These are phyloP conservation scores for Schizopygopsis pylzovi DNA, from an alignment of 2,797 vertebrate genomes.

Conservation along the genomic window DNA sequence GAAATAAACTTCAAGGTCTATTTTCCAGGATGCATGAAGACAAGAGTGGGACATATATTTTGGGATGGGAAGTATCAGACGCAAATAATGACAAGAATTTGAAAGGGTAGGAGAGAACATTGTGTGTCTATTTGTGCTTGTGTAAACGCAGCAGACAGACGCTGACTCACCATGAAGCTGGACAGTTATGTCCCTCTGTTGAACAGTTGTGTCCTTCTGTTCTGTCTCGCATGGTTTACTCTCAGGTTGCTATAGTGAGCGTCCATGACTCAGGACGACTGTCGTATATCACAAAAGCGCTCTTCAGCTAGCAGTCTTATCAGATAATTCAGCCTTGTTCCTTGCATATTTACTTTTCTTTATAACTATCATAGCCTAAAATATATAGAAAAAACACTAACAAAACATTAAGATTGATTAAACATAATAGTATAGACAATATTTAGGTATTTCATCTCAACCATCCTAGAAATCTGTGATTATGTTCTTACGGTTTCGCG, in stretches of 20 bases:
- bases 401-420: background rate
- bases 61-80: background rate
- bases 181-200: conserved; percentile 35
- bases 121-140: background rate
- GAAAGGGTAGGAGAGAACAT: background rate
- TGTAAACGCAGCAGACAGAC: conserved; percentile 2
- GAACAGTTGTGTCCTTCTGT: conserved; percentile 41
- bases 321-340: background rate
- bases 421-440: background rate
- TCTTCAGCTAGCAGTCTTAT: background rate
- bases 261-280: conserved; percentile 16
- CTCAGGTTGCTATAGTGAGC: conserved; percentile 17
- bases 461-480: background rate
- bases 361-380: background rate
- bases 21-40: background rate
- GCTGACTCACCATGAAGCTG: conserved; percentile 12
- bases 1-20: background rate
- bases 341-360: background rate
- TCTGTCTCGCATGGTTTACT: conserved; percentile 28
- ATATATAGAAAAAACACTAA: background rate
- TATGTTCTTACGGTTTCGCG: background rate
- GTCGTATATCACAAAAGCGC: background rate
- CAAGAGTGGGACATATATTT: background rate
- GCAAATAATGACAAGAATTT: background rate
- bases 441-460: background rate